Evolutionary conservation across 1,140 invertebrate genomes (phyloP), one percentile per base, ranked within the genome.

Genomic region (Drosophila saltans): DNA sequence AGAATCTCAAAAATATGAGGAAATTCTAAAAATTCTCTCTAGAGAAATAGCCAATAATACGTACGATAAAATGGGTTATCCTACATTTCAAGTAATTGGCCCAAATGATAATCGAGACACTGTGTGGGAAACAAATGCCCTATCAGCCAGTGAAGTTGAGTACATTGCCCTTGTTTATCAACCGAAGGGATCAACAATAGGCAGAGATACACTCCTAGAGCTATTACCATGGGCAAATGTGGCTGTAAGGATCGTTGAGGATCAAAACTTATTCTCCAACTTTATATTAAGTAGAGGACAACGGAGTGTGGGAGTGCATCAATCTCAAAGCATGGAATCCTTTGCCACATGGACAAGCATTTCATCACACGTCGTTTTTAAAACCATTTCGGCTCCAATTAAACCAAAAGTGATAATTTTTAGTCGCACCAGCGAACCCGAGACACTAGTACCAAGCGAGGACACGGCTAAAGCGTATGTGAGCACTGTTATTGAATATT

Each of bases 171-270:
- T 88, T 0, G 69, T 86, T 1, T 26, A 69, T n/a, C 75, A 86
- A 30, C 83, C 83, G 3, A 43, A 16, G 2, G 26, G 28, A 1
- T 64, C 83, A 1, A 28, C 39, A 1, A 65, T 82, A 60, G 82
- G 83, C 45, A 66, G 75, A 48, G 83, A 86, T 7, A 63, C 76
- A 1, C 40, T 86, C 0, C 36, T 86, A 0, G 76, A 48, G 1
- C 11, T 65, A 1, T 7, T 78, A 8, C 43, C 55, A 0, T 78
- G 36, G 26, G n/a, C 56, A 7, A 43, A 41, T 33, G 6, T 88
- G 2, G 41, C 10, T 0, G 67, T 77, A 28, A 60, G 65, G 3
- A 55, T 67, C 2, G n/a, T 64, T 0, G 60, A 28, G 0, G n/a
- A 68, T 30, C n/a, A 30, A 0, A 9, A 26, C 7, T 0, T 66